Conservation (phyloP, 2,888 invertebrate genomes). For the Colostygia pectinataria region DNA sequence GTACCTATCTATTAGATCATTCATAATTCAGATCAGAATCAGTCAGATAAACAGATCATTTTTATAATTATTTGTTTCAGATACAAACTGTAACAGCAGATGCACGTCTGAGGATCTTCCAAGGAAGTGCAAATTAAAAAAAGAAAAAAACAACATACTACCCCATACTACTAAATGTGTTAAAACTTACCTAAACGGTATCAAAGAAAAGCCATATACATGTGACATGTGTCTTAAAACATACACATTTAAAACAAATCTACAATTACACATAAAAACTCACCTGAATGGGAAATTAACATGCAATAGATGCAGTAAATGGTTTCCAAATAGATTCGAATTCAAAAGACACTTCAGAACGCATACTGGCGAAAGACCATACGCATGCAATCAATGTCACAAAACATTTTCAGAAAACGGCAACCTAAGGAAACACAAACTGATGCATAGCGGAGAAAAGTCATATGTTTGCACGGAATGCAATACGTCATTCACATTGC, state of each 20-base stretch:
- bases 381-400: neutral
- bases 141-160: no score
- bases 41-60: no score
- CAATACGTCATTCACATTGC: neutral
- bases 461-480: slow-evolving; percentile 1
- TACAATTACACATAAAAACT: neutral
- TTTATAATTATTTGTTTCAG: no score
- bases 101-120: no score
- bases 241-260: neutral
- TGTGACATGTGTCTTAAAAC: neutral
- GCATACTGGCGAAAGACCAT: neutral
- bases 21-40: no score
- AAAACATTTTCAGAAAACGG: neutral
- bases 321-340: neutral
- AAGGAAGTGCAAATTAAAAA: no score
- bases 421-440: slow-evolving; percentile 3
- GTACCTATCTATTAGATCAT: no score
- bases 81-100: no score
- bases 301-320: neutral
- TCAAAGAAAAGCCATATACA: neutral
- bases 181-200: neutral
- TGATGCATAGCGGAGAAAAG: neutral
- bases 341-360: slow-evolving; percentile 1
- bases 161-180: neutral
- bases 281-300: neutral